Conservation (phyloP, 2,797 vertebrate genomes). For the Linurgus olivaceus region DNA sequence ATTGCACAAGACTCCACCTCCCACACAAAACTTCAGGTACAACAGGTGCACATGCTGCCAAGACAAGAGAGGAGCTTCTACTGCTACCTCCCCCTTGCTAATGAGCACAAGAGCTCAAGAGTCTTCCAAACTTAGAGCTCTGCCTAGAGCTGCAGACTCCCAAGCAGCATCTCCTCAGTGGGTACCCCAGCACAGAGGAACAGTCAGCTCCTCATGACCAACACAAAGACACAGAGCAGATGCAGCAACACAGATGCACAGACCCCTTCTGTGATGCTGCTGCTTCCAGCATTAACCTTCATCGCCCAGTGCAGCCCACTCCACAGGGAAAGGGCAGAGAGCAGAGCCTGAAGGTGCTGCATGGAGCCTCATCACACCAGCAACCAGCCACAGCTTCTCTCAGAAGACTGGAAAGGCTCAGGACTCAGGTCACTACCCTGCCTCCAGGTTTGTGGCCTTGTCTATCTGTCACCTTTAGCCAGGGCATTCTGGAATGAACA, state of each 20-base stretch:
- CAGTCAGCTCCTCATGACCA: neutral
- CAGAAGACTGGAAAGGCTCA: neutral
- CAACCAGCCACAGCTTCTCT: neutral
- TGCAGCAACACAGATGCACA: neutral
- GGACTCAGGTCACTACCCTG: neutral
- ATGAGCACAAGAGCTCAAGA: neutral
- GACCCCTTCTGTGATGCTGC: neutral
- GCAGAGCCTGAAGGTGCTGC: fast-evolving
- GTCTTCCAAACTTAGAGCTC: neutral
- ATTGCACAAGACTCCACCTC: neutral
- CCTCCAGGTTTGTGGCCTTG: neutral
- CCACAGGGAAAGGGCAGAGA: neutral
- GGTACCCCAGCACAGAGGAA: fast-evolving
- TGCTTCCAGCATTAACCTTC: neutral
- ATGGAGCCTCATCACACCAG: neutral
- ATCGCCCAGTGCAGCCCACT: neutral
- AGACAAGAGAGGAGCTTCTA: neutral
- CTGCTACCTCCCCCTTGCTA: neutral
- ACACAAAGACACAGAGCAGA: neutral
- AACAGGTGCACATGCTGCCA: neutral
- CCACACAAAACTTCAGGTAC: neutral
- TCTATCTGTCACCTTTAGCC: neutral
- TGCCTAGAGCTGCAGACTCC: neutral
- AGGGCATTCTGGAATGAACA: neutral
- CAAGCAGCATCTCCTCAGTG: fast-evolving